These are phyloP conservation scores for Cancer borealis DNA, from an alignment of 2,888 invertebrate genomes.

Conservation along the genomic window DNA sequence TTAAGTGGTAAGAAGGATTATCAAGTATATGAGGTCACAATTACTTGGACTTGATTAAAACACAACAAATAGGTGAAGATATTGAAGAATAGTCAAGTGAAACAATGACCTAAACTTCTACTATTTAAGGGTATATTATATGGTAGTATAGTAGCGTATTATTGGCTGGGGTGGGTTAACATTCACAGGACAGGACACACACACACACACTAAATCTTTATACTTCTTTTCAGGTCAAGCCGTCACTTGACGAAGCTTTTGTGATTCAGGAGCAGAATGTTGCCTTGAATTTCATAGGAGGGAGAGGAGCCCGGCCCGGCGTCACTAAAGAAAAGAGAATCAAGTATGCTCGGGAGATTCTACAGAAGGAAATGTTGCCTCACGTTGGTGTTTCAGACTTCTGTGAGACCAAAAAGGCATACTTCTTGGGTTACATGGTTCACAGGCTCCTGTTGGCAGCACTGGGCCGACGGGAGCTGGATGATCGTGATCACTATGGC, in stretches of 20 bases:
- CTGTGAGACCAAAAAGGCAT: conserved; percentile 99
- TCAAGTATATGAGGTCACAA: too few relatives aligned
- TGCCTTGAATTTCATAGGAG: conserved; percentile 98
- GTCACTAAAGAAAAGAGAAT: conserved; percentile 99
- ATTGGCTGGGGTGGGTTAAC: background rate
- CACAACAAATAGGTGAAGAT: too few relatives aligned
- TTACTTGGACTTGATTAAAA: too few relatives aligned
- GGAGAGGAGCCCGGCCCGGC: conserved; percentile 97
- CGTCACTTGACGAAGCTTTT: conserved; percentile 99
- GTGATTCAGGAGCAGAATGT: conserved; percentile 99
- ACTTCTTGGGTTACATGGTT: conserved; percentile 99
- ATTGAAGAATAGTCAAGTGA: too few relatives aligned
- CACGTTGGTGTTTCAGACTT: conserved; percentile 99
- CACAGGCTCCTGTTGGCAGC: conserved; percentile 96
- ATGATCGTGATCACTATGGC: conserved; percentile 99
- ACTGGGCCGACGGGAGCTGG: conserved; percentile 96
- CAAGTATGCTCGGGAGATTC: conserved; percentile 99
- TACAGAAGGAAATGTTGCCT: conserved; percentile 99
- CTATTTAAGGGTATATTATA: too few relatives aligned
- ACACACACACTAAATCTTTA: background rate
- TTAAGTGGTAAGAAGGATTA: too few relatives aligned
- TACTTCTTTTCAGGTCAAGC: conserved; percentile 85
- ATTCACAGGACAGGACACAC: background rate
- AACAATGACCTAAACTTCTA: too few relatives aligned
- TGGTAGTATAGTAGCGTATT: background rate